phyloP scores from a whole-genome alignment of 2,797 vertebrate species.

The Tadarida brasiliensis region DNA sequence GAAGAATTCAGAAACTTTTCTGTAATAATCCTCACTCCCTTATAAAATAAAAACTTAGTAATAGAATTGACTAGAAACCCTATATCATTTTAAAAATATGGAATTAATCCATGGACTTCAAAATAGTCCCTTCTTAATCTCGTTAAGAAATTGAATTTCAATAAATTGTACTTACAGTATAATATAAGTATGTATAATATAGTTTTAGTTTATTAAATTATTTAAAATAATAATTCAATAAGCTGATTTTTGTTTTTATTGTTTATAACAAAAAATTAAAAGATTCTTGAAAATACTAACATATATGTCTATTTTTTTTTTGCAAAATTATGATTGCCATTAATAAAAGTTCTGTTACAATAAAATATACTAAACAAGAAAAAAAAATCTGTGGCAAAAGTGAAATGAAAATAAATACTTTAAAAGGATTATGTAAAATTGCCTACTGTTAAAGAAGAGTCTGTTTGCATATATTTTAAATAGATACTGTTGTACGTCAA shows the following conservation, averaged over 20 bases:
- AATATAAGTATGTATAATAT: neutral
- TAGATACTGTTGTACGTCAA: neutral
- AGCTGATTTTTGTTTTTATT: neutral
- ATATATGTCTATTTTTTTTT: neutral
- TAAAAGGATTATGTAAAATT: neutral
- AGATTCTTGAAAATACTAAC: neutral
- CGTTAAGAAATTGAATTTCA: neutral
- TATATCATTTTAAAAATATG: neutral
- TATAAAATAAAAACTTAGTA: neutral
- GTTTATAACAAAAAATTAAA: neutral
- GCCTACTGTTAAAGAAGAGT: neutral
- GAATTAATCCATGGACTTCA: neutral
- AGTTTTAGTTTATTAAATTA: neutral
- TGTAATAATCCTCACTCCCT: neutral
- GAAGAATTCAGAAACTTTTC: neutral
- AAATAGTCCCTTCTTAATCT: neutral
- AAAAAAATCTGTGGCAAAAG: neutral
- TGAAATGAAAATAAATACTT: neutral
- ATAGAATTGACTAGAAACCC: neutral
- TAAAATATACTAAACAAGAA: neutral
- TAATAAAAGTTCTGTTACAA: neutral
- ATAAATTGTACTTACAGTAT: neutral
- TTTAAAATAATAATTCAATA: neutral
- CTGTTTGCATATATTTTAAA: neutral
- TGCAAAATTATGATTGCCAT: neutral